phyloP scores from a whole-genome alignment of 64 coral and sea anemone species.

The Actinia tenebrosa region DNA sequence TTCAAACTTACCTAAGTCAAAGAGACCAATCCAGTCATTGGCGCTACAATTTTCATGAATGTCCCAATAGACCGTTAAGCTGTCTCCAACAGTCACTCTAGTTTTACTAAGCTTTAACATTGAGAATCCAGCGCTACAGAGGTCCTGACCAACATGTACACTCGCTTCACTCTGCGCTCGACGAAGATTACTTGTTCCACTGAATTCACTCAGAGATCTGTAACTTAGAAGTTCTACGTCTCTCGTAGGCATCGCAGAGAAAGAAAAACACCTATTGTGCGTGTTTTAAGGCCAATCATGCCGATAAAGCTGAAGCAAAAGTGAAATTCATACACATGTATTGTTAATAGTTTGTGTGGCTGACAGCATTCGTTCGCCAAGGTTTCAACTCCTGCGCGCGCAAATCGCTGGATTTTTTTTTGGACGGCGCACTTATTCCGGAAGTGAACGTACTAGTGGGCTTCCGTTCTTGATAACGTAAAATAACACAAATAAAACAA shows the following conservation, averaged over 20 bases:
- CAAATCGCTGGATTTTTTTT: not conserved
- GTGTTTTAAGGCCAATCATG: constrained; percentile 26
- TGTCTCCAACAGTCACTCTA: constrained; percentile 93
- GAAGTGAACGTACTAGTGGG: not conserved
- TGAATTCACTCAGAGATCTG: constrained; percentile 50
- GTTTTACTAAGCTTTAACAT: constrained; percentile 95
- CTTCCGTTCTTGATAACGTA: not conserved
- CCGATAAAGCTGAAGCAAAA: constrained; percentile 34
- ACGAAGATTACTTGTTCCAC: constrained; percentile 20
- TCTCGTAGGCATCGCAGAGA: constrained; percentile 66
- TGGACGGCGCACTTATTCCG: constrained; percentile 15
- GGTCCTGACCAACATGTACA: constrained; percentile 14
- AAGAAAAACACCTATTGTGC: constrained; percentile 14
- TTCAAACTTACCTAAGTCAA: constrained; percentile 80
- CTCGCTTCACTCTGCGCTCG: constrained; percentile 58
- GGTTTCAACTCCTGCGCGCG: constrained; percentile 18
- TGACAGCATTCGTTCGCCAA: constrained; percentile 15
- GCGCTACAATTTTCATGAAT: constrained; percentile 72
- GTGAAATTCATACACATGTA: constrained; percentile 22
- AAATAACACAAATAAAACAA: not conserved
- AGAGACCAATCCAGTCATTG: constrained; percentile 95
- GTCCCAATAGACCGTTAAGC: constrained; percentile 96
- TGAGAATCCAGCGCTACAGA: constrained; percentile 41
- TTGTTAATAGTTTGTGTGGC: constrained; percentile 5
- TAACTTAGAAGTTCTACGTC: constrained; percentile 77